phyloP scores from a whole-genome alignment of 2,113 vertebrate species.

The Trinectes maculatus region DNA sequence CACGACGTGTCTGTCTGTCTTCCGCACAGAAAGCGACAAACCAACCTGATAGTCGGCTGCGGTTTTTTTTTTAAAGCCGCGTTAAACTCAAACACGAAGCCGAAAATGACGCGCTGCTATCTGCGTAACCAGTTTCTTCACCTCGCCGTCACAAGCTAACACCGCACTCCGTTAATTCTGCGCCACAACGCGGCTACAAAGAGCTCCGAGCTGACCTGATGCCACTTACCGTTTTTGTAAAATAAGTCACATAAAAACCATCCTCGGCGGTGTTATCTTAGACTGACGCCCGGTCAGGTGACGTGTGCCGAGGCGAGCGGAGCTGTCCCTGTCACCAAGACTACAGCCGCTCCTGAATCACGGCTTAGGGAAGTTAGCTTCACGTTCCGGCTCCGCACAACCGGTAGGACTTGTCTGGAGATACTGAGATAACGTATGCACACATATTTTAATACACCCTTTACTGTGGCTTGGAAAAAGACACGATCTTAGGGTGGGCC shows the following conservation, averaged over 20 bases:
- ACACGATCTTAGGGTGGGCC: too few species aligned
- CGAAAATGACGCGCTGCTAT: background rate
- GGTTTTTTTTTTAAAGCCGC: too few species aligned
- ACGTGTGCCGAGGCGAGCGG: background rate
- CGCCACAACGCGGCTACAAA: background rate
- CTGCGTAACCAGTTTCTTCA: background rate
- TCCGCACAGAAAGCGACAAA: too few species aligned
- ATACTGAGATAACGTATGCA: background rate
- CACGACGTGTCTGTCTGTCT: too few species aligned
- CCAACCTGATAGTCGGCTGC: too few species aligned
- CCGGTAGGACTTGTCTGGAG: background rate
- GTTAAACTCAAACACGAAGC: background rate
- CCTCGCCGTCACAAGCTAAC: conserved; percentile 31
- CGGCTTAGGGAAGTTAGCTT: conserved; percentile 29
- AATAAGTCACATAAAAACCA: background rate
- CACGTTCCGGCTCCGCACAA: background rate
- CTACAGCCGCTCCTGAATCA: conserved; percentile 11
- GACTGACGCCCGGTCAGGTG: too few species aligned
- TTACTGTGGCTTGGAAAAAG: rapidly evolving
- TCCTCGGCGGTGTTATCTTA: too few species aligned
- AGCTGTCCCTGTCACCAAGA: background rate
- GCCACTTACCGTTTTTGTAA: conserved; percentile 30
- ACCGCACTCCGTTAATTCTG: background rate
- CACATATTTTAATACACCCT: background rate
- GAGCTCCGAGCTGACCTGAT: background rate